Evolutionary conservation across 2,113 vertebrate genomes (phyloP).

Genomic region (Morone chrysops): DNA sequence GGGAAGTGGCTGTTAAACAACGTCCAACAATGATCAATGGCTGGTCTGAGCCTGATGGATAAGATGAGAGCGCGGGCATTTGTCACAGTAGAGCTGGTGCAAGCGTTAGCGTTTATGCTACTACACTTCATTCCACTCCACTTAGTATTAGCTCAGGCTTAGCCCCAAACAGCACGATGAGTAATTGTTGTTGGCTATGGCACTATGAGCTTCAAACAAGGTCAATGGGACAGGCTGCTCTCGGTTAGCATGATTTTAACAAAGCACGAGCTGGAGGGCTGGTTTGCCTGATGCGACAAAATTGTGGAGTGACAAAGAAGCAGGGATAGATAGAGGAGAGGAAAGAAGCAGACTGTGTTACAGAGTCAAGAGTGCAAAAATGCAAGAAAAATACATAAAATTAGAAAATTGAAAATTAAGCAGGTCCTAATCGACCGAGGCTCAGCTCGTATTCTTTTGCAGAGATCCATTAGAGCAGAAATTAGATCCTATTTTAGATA

Average conservation of each 20-base stretch:
- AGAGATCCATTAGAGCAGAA: slow-evolving; percentile 27
- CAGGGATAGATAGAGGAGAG: background rate
- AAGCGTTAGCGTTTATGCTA: slow-evolving; percentile 31
- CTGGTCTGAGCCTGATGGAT: slow-evolving; percentile 44
- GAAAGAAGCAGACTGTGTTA: background rate
- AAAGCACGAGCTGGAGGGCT: background rate
- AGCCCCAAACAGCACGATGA: slow-evolving; percentile 17
- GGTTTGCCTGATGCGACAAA: slow-evolving; percentile 19
- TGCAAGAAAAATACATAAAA: background rate
- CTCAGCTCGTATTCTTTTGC: background rate
- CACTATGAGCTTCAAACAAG: slow-evolving; percentile 48
- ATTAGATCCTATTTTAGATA: slow-evolving; percentile 47
- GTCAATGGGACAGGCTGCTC: slow-evolving; percentile 40
- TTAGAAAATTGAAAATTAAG: slow-evolving; percentile 30
- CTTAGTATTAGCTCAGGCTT: slow-evolving; percentile 53
- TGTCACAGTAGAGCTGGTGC: slow-evolving; percentile 47
- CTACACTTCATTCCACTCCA: slow-evolving; percentile 52
- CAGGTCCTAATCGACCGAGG: background rate
- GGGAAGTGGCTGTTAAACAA: slow-evolving; percentile 43
- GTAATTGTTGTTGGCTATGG: slow-evolving; percentile 49
- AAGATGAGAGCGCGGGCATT: slow-evolving; percentile 33
- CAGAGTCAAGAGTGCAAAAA: background rate
- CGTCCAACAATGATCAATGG: slow-evolving; percentile 54
- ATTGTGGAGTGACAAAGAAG: background rate
- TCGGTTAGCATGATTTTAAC: slow-evolving; percentile 16